A percentile compares a stretch with the other conserved stretches of the same genome.
phyloP scores from a whole-genome alignment of 2,888 invertebrate genomes.

The Tanaodytes sp. region DNA sequence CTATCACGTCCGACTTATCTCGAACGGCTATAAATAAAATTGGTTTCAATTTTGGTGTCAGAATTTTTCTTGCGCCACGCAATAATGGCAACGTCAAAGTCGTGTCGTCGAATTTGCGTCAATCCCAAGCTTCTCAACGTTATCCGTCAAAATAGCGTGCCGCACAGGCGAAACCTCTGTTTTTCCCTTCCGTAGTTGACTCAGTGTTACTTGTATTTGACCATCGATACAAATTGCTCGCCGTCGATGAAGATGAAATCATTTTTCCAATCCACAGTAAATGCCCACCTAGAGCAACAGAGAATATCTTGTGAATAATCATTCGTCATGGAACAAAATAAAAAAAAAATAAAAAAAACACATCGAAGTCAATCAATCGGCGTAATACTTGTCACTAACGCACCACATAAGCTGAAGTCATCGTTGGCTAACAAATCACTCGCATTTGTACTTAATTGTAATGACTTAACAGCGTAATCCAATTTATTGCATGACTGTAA shows the following conservation, averaged over 20 bases:
- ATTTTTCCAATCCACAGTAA: no score
- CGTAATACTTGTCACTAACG: conserved; percentile 52
- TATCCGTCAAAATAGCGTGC: no score
- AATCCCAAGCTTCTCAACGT: no score
- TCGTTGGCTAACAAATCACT: conserved; percentile 51
- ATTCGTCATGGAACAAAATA: conserved; percentile 18
- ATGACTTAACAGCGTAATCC: conserved; percentile 47
- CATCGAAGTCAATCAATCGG: conserved; percentile 36
- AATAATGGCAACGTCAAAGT: neutral
- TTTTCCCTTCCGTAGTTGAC: no score
- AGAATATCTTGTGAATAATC: conserved; percentile 14
- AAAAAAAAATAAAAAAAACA: no score
- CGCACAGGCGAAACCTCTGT: no score
- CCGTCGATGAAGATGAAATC: neutral
- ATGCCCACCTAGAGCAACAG: no score
- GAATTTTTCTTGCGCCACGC: conserved; percentile 29
- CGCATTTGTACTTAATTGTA: conserved; percentile 43
- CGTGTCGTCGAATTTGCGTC: neutral
- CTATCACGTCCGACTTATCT: conserved; percentile 23
- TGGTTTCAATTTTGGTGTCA: conserved; percentile 1
- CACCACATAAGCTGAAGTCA: conserved; percentile 48
- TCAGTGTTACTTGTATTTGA: no score
- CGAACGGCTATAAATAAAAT: conserved; percentile 15
- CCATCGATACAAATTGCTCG: neutral
- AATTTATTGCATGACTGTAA: conserved; percentile 44